Percentiles rank a stretch among this genome's conserved stretches.
Evolutionary conservation across 2,797 vertebrate genomes (phyloP).

Genomic region (Helicolenus hilgendorfi): DNA sequence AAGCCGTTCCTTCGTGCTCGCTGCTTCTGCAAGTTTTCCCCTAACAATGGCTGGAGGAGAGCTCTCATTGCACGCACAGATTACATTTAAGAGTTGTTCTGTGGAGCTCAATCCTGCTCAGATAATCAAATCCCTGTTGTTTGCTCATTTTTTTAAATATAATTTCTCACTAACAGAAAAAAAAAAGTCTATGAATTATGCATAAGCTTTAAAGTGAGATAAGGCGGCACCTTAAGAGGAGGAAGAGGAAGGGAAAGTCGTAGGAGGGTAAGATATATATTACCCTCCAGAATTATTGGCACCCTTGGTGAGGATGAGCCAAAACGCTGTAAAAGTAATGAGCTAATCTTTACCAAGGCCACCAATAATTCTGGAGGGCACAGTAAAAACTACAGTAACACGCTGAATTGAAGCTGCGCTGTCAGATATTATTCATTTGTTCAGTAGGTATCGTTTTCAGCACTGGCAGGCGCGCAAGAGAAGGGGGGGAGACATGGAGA

Average conservation of each 20-base stretch:
- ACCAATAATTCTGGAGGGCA: constrained; percentile 73
- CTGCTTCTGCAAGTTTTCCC: neutral
- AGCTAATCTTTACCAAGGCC: constrained; percentile 77
- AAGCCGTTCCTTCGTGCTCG: neutral
- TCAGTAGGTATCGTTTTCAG: constrained; percentile 43
- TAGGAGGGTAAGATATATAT: constrained; percentile 51
- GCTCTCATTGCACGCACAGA: neutral
- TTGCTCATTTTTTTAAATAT: constrained; percentile 60
- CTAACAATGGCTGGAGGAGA: neutral
- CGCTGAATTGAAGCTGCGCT: constrained; percentile 52
- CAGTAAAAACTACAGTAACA: constrained; percentile 61
- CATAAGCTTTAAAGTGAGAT: constrained; percentile 44
- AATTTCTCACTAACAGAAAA: constrained; percentile 36
- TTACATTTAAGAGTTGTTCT: neutral
- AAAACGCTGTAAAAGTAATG: constrained; percentile 77
- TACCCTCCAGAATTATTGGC: constrained; percentile 69
- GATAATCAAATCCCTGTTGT: constrained; percentile 65
- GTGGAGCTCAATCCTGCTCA: neutral
- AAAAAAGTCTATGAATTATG: constrained; percentile 55
- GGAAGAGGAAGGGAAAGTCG: constrained; percentile 1
- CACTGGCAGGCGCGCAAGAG: constrained; percentile 5
- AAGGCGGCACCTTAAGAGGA: neutral
- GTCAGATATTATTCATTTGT: constrained; percentile 71
- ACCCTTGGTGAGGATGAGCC: constrained; percentile 66
- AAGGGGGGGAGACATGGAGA: too few relatives aligned